These are phyloP conservation scores for Sepioteuthis lessoniana DNA, from an alignment of 2,888 invertebrate species.

Conservation along the genomic window DNA sequence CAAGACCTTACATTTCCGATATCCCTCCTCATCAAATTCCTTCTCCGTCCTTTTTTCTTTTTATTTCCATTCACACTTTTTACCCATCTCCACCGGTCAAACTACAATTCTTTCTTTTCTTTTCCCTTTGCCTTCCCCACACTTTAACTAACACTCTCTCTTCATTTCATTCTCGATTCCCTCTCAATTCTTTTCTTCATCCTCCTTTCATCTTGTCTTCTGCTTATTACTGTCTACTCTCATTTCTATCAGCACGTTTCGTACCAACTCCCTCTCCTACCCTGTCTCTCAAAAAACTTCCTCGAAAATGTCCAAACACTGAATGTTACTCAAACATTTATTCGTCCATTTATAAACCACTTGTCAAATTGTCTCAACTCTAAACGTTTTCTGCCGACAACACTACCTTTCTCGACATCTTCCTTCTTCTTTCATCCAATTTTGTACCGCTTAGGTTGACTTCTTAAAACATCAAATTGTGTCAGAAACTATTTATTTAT, in stretches of 20 bases:
- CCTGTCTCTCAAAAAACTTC: neutral
- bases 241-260: too few relatives aligned
- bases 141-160: neutral
- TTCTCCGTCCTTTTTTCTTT: too few relatives aligned
- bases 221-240: too few relatives aligned
- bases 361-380: neutral
- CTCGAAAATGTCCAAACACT: neutral
- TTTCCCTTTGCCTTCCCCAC: neutral
- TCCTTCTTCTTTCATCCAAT: neutral
- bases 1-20: too few relatives aligned
- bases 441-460: neutral
- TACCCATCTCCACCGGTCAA: too few relatives aligned
- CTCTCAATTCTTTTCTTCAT: too few relatives aligned
- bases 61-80: too few relatives aligned
- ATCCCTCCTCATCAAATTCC: too few relatives aligned
- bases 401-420: neutral
- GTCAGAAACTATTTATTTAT: too few relatives aligned
- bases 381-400: neutral
- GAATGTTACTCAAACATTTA: slow-evolving; percentile 23
- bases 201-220: too few relatives aligned
- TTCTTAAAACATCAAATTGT: neutral
- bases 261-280: neutral
- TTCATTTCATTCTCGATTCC: too few relatives aligned
- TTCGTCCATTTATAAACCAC: slow-evolving; percentile 11
- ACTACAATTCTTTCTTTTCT: neutral